Conservation (phyloP, 1,140 invertebrate genomes). For the Apis dorsata region DNA sequence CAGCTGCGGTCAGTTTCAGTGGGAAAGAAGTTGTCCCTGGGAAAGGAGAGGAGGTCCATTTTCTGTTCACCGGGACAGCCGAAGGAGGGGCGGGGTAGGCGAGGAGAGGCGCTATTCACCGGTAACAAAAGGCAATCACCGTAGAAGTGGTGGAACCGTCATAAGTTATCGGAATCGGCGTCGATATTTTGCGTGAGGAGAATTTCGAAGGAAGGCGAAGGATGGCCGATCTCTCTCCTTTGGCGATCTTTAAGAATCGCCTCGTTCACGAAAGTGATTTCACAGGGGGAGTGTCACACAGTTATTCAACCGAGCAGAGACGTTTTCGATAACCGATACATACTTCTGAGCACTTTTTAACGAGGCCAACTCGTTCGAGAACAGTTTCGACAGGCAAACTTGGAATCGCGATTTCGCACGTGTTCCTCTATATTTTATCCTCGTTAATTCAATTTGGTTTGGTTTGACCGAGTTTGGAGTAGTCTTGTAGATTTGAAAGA, state of each 20-base stretch:
- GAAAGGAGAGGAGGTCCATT: conserved; percentile 41
- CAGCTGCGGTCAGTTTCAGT: conserved; percentile 68
- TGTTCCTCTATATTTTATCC: background rate
- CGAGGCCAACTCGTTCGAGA: background rate
- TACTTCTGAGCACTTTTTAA: conserved; percentile 16
- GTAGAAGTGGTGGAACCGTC: conserved; percentile 70
- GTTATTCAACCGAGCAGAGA: background rate
- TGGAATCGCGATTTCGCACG: background rate
- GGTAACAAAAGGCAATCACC: conserved; percentile 77
- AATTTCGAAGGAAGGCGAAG: conserved; percentile 23
- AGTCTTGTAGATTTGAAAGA: no score
- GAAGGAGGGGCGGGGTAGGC: background rate
- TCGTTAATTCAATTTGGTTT: background rate
- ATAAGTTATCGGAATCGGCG: conserved; percentile 74
- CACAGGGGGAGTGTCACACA: background rate
- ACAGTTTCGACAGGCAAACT: background rate
- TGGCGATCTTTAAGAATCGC: background rate
- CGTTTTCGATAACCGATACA: conserved; percentile 27
- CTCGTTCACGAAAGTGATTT: conserved; percentile 24
- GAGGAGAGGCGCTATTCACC: conserved; percentile 62
- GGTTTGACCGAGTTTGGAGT: no score
- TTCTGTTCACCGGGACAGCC: background rate
- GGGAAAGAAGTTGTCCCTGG: conserved; percentile 65
- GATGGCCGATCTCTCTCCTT: background rate
- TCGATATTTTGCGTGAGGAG: conserved; percentile 69